A percentile compares a stretch with the other conserved stretches of the same genome.
phyloP scores from a whole-genome alignment of 2,113 vertebrate species.

The Rhinoptilus africanus region DNA sequence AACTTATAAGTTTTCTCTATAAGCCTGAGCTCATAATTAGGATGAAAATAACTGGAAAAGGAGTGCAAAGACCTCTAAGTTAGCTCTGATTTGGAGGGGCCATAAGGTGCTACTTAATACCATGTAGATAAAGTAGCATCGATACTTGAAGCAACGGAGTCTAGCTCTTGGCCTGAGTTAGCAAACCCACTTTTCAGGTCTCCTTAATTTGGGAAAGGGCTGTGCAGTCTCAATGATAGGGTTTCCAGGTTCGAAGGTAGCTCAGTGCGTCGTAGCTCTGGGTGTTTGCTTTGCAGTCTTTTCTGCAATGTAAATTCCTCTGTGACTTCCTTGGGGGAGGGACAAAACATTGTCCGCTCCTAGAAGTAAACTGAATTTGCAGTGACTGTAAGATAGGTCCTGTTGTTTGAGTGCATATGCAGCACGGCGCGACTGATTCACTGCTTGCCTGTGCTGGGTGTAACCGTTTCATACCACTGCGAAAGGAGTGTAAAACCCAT shows the following conservation, averaged over 20 bases:
- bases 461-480: neutral
- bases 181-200: neutral
- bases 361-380: neutral
- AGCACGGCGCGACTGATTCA: accelerated
- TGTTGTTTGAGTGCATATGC: neutral
- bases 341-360: neutral
- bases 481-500: neutral
- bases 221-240: neutral
- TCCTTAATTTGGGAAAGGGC: neutral
- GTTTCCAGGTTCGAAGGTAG: neutral
- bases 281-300: neutral
- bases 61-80: neutral
- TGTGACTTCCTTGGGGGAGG: neutral
- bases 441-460: neutral
- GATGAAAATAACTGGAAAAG: neutral
- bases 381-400: neutral
- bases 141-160: neutral
- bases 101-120: neutral
- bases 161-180: neutral
- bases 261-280: neutral
- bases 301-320: neutral
- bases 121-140: neutral
- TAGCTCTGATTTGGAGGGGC: neutral
- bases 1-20: neutral
- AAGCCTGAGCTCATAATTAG: neutral